These are phyloP conservation scores for Megastigmus dorsalis DNA, from an alignment of 2,888 invertebrate species.

Conservation along the genomic window DNA sequence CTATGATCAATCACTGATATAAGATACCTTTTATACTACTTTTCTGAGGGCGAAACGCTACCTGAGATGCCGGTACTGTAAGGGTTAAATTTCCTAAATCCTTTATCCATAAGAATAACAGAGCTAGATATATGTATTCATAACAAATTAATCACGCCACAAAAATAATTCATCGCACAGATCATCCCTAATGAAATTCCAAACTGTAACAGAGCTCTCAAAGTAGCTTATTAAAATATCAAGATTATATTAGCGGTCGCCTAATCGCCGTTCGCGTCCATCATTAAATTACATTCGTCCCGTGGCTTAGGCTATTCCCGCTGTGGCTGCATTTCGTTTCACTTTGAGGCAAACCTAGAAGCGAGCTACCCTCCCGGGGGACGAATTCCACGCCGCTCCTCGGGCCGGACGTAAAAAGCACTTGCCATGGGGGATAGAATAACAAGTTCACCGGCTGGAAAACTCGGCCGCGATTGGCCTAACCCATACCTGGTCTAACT, in stretches of 20 bases:
- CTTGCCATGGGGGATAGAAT: slow-evolving; percentile 16
- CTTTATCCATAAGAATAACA: no score
- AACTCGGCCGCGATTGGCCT: slow-evolving; percentile 45
- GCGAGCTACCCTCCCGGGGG: background rate
- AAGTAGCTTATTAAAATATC: slow-evolving; percentile 34
- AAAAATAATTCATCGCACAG: no score
- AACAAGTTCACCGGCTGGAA: slow-evolving; percentile 50
- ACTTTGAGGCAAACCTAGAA: slow-evolving; percentile 13
- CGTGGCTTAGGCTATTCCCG: background rate
- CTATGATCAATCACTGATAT: no score
- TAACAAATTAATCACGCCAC: no score
- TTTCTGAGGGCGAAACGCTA: no score
- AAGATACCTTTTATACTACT: no score
- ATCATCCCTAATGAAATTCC: no score
- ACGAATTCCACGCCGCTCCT: background rate
- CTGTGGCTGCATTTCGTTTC: slow-evolving; percentile 32
- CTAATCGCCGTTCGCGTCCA: slow-evolving; percentile 9
- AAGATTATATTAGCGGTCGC: slow-evolving; percentile 4
- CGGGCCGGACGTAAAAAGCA: slow-evolving; percentile 34
- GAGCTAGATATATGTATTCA: no score
- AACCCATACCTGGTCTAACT: no score
- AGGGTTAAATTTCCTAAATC: no score
- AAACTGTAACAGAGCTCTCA: no score
- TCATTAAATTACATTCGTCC: slow-evolving; percentile 46
- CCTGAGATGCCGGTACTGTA: no score